Base-by-base conservation (phyloP, 2,888 invertebrate species). In the Drosophila neotestacea region DNA sequence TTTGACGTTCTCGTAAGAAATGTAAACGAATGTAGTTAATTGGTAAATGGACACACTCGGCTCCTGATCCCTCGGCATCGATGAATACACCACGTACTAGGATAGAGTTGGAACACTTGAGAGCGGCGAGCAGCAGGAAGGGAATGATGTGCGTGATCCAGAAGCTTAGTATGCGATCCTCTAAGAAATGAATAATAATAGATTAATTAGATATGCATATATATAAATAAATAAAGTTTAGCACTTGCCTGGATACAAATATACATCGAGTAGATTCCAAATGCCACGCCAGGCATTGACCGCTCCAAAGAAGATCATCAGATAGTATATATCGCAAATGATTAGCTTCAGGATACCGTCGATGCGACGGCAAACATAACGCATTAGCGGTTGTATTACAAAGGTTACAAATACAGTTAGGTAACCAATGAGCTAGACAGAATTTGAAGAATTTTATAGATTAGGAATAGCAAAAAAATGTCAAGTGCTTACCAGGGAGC, bases 251-350 rank as follows among this genome's bases (percentile, higher is more conserved):
- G 96, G 96, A 78, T 96, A 94, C 73, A 97, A 94, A 92, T 96
- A 96, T 39, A 96, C 93, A 92, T 97, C 96, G 28, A 97, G 93
- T 63, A 96, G 92, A 73, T 95, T 95, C 97, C 97, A 97, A 62
- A 97, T 94, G 11, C 97, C 97, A 48, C 97, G 94, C 97, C 97
- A 97, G 10, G 97, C 96, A 91, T 97, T 97, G 58, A 97, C 96
- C 0, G 97, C 97, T 11, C 96, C 97, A 72, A 96, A 91, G 90
- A 97, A 96, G 41, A 96, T 95, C 74, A 96, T 92, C 69, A 97
- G 93, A 72, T 96, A 95, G 93, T 96, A 97, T 10, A 95, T 90
- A 90, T 97, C 97, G 27, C 96, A 96, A 1, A 95, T 93, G 38
- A 96, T 90, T 28, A 97, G 93, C 69, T 96, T 94, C 9, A 94